Base-by-base conservation (phyloP, 2,888 invertebrate species). In the Andrena marginata region DNA sequence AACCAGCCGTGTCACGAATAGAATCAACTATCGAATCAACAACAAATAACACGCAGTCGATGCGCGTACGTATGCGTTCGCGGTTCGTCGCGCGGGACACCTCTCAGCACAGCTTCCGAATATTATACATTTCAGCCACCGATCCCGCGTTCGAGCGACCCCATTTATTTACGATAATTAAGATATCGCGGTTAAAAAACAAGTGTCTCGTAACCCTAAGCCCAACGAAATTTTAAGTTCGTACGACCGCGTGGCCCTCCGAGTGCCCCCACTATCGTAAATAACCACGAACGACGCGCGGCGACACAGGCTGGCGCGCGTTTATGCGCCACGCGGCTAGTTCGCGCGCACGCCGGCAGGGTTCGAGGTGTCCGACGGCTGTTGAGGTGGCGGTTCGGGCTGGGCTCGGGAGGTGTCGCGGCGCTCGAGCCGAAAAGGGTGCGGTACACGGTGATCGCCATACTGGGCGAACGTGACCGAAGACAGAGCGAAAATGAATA, bases 381-480 rank as follows among this genome's bases (percentile, higher is more conserved):
- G 26, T 1, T 0, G 51, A 60, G 35, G 20, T 60, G 2, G n/a
- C 33, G 42, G 10, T 72, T 35, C 16, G 1, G 0, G 6, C 4
- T 2, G 16, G 2, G 8, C 51, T 54, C 67, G 59, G 20, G 4
- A 80, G 80, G 31, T 80, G 81, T 54, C 75, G 63, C 16, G n/a
- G 6, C 33, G 10, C n/a, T 76, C 64, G 75, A n/a, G 5, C 42
- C 20, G 51, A 74, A 88, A 81, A 88, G 84, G 89, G 91, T 90
- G 91, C 91, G 91, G 91, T 90, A 85, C 80, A 83, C 77, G 83
- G 64, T 77, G 84, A 87, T 91, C 88, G 91, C 90, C 91, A 91
- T 91, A 90, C 89, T 90, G 89, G 89, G 89, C 85, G 90, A 90
- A 92, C 92, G 92, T 92, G 91, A 92, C 90, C 92, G 85, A 89